Conservation (phyloP, 2,888 invertebrate genomes). For the Dryomyza anilis region DNA sequence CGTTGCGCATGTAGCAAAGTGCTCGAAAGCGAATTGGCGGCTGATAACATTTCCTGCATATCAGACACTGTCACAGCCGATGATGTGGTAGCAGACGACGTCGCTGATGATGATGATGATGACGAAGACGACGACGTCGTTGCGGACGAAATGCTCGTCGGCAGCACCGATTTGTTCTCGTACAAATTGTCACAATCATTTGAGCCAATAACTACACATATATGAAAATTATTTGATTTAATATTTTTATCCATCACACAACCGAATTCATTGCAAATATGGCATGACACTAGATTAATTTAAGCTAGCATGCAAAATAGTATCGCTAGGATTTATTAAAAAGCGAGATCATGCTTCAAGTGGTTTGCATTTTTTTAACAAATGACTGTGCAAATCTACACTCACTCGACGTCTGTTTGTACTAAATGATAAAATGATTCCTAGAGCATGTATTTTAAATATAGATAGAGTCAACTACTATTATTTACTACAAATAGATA, state of each 20-base stretch:
- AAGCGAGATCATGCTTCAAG: neutral
- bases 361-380: neutral
- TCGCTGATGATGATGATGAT: conserved; percentile 47
- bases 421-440: too few species aligned
- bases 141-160: conserved; percentile 40
- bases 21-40: conserved; percentile 38
- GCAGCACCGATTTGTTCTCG: conserved; percentile 38
- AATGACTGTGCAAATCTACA: too few species aligned
- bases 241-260: neutral
- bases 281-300: neutral
- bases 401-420: too few species aligned
- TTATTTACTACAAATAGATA: too few species aligned
- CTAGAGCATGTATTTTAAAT: too few species aligned
- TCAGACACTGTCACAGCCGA: conserved; percentile 39
- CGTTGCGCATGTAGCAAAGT: conserved; percentile 37
- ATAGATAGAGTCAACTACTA: too few species aligned
- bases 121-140: conserved; percentile 43
- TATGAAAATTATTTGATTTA: neutral
- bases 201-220: conserved; percentile 32
- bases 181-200: conserved; percentile 50
- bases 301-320: neutral
- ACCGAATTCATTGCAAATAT: neutral
- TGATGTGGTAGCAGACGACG: conserved; percentile 46
- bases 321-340: neutral
- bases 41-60: conserved; percentile 45